Evolutionary conservation across 2,797 vertebrate genomes (phyloP), one percentile per base, ranked within the genome.

Genomic region (Scomberomorus guttatus): DNA sequence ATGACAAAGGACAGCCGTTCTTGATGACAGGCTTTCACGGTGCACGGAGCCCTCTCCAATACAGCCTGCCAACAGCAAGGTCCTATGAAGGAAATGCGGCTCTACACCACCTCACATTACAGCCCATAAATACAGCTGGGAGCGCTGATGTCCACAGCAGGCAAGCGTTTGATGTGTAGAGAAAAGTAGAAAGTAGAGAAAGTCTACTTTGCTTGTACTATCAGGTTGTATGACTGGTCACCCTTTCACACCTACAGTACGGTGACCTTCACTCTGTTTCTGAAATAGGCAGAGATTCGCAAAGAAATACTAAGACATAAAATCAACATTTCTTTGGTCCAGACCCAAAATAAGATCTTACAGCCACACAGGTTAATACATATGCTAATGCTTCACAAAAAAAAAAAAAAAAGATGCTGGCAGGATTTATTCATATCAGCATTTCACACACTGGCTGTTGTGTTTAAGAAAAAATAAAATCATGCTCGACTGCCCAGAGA

Each of bases 21-120:
- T 78, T 83, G 89, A 91, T 88, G 92, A 90, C 90, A 87, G 87
- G 81, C 87, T 89, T 90, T 90, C 84, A 88, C 34, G 14, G 85
- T 62, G 75, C 79, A 68, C 67, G 55, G 72, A 73, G 82, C 57
- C 48, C 44, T 50, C 81, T 74, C 52, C 12, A 83, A 81, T 61
- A 63, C 76, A 73, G 72, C 56, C 87, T 84, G 90, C 90, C 90
- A 89, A 61, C 48, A 78, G 84, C 92, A 91, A 93, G 90, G 92
- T 91, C 91, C 85, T 71, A 29, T 79, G 83, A 89, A 93, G 88
- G 89, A 90, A 94, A 90, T 61, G 68, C 70, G 75, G 89, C 75
- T 71, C 77, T 44, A 60, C 84, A 81, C 62, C 89, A 80, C 75
- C 89, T 88, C 78, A 79, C 72, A 83, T 90, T 83, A 91, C 59